Evolutionary conservation across 2,888 invertebrate genomes (phyloP).

Genomic region (Apoderus coryli): DNA sequence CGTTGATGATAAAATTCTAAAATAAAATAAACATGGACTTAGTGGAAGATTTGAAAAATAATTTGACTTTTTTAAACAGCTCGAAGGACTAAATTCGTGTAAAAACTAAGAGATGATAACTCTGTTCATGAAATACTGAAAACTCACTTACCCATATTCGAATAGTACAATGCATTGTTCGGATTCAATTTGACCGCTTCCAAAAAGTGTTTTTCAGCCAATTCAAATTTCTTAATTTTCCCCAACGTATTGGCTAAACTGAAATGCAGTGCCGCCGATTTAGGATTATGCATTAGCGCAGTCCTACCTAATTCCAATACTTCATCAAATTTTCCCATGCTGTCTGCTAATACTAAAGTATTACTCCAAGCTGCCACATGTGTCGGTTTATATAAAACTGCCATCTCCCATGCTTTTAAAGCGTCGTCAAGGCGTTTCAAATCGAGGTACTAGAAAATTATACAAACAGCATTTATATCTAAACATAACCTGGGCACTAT

Average conservation of each 20-base stretch:
- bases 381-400: constrained; percentile 58
- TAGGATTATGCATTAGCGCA: constrained; percentile 56
- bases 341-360: constrained; percentile 70
- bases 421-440: constrained; percentile 59
- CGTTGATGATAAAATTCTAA: no score
- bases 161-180: constrained; percentile 65
- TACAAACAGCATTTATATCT: not conserved
- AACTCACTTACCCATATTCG: constrained; percentile 63
- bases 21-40: no score
- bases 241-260: constrained; percentile 81
- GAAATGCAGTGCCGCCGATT: constrained; percentile 67
- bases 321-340: constrained; percentile 38
- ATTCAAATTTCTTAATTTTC: constrained; percentile 49
- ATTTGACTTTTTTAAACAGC: no score
- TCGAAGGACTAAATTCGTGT: no score
- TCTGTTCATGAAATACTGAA: not conserved
- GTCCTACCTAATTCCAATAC: constrained; percentile 55
- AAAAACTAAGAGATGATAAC: no score
- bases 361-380: constrained; percentile 89
- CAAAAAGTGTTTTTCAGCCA: constrained; percentile 71
- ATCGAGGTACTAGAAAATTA: constrained; percentile 58
- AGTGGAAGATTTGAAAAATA: no score
- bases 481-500: no score
- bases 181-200: constrained; percentile 52
- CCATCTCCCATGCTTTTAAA: constrained; percentile 65